A percentile compares a stretch with the other conserved stretches of the same genome.
Conservation (phyloP, 1,140 invertebrate species). For the Lasioglossum baleicum region DNA sequence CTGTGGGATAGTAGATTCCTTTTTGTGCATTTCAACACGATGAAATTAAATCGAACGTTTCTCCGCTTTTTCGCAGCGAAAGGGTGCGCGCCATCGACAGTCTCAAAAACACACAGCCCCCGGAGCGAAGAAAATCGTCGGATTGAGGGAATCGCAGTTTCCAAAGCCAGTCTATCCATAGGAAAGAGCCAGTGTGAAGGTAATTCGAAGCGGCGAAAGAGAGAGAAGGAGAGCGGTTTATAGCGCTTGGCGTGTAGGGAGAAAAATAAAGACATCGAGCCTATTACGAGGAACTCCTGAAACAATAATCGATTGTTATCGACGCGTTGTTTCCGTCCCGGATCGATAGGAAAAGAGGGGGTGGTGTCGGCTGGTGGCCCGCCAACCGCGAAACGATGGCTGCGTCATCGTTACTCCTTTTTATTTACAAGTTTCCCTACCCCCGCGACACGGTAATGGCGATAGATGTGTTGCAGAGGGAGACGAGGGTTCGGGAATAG, state of each 20-base stretch:
- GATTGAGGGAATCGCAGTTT: neutral
- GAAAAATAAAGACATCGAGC: constrained; percentile 34
- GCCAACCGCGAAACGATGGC: constrained; percentile 46
- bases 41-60: too few species aligned
- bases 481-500: constrained; percentile 57
- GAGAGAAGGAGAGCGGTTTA: neutral
- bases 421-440: constrained; percentile 73
- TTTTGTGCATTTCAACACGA: too few species aligned
- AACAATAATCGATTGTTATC: constrained; percentile 67
- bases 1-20: too few species aligned
- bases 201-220: neutral
- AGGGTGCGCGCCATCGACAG: neutral
- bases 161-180: neutral
- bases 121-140: neutral
- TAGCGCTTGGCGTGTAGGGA: neutral
- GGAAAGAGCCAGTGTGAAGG: neutral
- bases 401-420: constrained; percentile 63
- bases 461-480: constrained; percentile 65
- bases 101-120: neutral
- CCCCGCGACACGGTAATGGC: constrained; percentile 60
- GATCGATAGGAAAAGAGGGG: constrained; percentile 43
- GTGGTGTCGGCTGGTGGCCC: constrained; percentile 21
- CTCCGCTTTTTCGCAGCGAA: too few species aligned
- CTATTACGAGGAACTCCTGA: constrained; percentile 28
- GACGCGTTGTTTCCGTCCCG: constrained; percentile 44